Evolutionary conservation across 2,113 vertebrate species (phyloP).

Genomic region (Lathamus discolor): DNA sequence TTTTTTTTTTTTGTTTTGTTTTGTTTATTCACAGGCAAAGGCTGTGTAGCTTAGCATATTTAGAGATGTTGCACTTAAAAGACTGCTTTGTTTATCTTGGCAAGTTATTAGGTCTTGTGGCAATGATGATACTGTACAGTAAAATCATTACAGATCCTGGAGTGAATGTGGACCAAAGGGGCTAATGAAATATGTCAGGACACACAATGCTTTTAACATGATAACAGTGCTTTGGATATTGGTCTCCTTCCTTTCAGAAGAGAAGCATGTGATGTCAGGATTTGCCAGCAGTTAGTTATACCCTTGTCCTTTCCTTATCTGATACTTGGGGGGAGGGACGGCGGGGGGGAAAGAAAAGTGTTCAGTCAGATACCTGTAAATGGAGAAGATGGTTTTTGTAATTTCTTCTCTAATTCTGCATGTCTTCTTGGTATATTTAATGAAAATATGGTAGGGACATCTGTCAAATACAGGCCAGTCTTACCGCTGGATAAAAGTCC

Average conservation of each 20-base stretch:
- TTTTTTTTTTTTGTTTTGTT: neutral
- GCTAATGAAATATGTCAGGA: neutral
- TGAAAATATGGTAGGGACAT: neutral
- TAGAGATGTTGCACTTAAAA: neutral
- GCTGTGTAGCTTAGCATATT: neutral
- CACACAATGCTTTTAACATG: neutral
- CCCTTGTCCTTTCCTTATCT: neutral
- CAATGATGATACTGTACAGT: neutral
- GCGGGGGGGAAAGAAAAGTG: too few relatives aligned
- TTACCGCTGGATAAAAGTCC: neutral
- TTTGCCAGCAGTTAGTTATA: neutral
- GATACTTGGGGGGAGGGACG: neutral
- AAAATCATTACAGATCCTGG: neutral
- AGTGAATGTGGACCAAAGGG: neutral
- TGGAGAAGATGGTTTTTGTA: neutral
- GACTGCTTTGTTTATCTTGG: neutral
- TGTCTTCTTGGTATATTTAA: neutral
- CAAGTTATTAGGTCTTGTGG: neutral
- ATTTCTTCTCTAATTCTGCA: neutral
- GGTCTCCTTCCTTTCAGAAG: neutral
- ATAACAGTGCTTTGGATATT: neutral
- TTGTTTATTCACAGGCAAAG: slow-evolving; percentile 13
- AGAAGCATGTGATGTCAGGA: neutral
- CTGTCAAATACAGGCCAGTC: neutral
- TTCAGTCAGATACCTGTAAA: neutral